Conservation (phyloP, 2,888 invertebrate species). For the Barypeithes pellucidus region DNA sequence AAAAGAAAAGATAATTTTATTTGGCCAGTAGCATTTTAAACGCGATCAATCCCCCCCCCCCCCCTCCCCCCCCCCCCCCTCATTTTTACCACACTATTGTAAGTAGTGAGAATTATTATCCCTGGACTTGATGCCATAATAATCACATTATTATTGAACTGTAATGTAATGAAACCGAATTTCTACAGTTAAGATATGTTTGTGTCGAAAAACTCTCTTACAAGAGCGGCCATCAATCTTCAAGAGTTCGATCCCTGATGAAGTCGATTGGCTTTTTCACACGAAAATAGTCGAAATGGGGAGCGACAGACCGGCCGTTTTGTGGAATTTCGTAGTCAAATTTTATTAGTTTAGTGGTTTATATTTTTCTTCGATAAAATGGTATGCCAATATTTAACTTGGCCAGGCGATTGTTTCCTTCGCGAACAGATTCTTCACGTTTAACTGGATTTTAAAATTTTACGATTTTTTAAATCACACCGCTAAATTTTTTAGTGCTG, state of each 20-base stretch:
- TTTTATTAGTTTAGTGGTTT: not conserved
- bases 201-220: not conserved
- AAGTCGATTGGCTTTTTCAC: constrained; percentile 34
- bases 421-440: too few relatives aligned
- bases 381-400: too few relatives aligned
- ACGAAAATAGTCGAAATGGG: constrained; percentile 9
- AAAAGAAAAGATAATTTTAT: not conserved
- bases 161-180: too few relatives aligned
- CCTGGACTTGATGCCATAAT: too few relatives aligned
- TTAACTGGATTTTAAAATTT: too few relatives aligned
- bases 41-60: not conserved
- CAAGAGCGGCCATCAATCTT: constrained; percentile 26
- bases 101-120: not conserved
- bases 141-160: too few relatives aligned
- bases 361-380: too few relatives aligned
- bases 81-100: not conserved
- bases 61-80: not conserved
- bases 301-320: not conserved
- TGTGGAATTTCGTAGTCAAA: not conserved
- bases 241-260: constrained; percentile 22
- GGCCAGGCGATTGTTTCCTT: too few relatives aligned
- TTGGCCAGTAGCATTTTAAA: constrained; percentile 10
- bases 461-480: not conserved
- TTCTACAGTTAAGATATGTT: not conserved
- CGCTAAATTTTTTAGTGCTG: not conserved